Conservation (phyloP, 1,140 invertebrate genomes). For the Sycophaga agraensis region DNA sequence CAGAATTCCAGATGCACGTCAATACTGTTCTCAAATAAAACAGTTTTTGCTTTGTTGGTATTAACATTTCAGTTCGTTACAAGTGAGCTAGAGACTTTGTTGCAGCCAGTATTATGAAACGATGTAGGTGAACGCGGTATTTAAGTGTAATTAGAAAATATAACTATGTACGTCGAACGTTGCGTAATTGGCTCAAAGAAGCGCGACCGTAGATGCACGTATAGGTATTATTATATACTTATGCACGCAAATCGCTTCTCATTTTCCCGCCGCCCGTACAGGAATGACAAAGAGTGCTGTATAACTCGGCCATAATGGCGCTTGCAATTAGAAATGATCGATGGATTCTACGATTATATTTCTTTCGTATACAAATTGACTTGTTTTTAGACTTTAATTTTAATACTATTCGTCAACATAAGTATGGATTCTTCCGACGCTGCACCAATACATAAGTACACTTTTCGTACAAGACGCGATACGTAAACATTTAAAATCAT, state of each 20-base stretch:
- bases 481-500: no score
- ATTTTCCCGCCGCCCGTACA: conserved; percentile 17
- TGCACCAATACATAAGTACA: no score
- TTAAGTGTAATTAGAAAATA: conserved; percentile 27
- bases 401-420: not conserved
- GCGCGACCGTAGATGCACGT: conserved; percentile 7
- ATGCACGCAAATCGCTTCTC: conserved; percentile 24
- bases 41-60: conserved; percentile 20
- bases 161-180: conserved; percentile 24
- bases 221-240: conserved; percentile 26
- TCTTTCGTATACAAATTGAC: conserved; percentile 8
- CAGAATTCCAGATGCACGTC: conserved; percentile 10
- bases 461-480: no score
- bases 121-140: conserved; percentile 25
- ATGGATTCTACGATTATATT: conserved; percentile 14
- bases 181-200: conserved; percentile 27
- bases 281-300: conserved; percentile 20
- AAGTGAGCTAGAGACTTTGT: conserved; percentile 1
- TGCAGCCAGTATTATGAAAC: conserved; percentile 16
- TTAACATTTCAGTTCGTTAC: conserved; percentile 7
- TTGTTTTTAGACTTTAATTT: not conserved
- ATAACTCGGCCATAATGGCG: conserved; percentile 8
- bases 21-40: conserved; percentile 24
- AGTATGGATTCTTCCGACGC: no score
- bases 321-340: conserved; percentile 18